Percentiles rank a stretch among this genome's conserved stretches.
Evolutionary conservation across 2,113 vertebrate genomes (phyloP).

Genomic region (Tetrao urogallus): DNA sequence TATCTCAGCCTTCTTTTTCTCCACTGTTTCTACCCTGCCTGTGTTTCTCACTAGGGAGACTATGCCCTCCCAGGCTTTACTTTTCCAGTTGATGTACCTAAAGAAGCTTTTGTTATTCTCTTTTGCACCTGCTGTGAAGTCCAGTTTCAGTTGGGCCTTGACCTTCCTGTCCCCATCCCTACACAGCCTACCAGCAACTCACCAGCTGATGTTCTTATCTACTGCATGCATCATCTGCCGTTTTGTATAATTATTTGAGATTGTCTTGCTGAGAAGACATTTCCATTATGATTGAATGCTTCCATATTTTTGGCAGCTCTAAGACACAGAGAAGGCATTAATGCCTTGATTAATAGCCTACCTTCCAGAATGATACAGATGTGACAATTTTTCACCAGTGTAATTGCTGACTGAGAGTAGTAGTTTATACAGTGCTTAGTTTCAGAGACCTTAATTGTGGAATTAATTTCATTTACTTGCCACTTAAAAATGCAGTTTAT

Average conservation of each 20-base stretch:
- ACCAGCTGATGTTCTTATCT: not conserved
- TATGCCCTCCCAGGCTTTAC: too few species aligned
- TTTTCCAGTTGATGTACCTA: too few species aligned
- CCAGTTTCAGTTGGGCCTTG: too few species aligned
- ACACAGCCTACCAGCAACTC: too few species aligned
- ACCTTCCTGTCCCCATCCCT: too few species aligned
- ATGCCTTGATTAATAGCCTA: not conserved
- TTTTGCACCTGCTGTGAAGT: too few species aligned
- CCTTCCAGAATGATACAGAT: not conserved
- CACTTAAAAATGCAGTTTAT: not conserved
- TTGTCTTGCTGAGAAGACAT: not conserved
- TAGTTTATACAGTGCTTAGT: not conserved
- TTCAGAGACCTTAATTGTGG: not conserved
- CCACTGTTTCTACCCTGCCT: too few species aligned
- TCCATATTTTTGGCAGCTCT: constrained; percentile 1
- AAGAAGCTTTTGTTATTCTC: too few species aligned
- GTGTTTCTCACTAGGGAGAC: too few species aligned
- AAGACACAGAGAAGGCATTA: not conserved
- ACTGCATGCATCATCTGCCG: not conserved
- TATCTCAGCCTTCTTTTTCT: too few species aligned
- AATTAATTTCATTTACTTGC: constrained; percentile 18
- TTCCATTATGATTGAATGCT: not conserved
- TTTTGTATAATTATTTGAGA: not conserved
- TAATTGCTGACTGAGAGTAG: not conserved
- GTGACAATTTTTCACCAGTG: not conserved